phyloP scores from a whole-genome alignment of 2,113 vertebrate species.

The Chamaea fasciata region DNA sequence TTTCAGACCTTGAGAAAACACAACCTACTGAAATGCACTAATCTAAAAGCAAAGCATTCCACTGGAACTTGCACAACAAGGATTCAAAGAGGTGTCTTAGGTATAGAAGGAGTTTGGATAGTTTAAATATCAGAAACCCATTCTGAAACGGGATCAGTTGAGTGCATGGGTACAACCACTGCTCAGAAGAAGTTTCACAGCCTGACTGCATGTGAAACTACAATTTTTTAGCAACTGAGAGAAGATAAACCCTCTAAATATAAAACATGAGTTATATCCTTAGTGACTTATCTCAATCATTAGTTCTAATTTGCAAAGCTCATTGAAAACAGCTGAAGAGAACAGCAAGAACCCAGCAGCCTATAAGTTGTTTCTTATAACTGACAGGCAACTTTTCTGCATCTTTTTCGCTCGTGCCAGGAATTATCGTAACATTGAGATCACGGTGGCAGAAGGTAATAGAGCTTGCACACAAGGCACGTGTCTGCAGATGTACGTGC shows the following conservation, averaged over 20 bases:
- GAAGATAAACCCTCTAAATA: background rate
- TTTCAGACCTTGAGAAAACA: background rate
- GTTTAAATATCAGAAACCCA: background rate
- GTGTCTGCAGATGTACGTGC: background rate
- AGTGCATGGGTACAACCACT: background rate
- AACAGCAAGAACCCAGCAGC: background rate
- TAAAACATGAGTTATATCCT: background rate
- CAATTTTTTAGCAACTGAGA: background rate
- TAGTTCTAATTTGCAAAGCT: background rate
- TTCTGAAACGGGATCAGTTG: background rate
- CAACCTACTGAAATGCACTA: background rate
- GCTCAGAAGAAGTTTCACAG: background rate
- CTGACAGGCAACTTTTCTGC: background rate
- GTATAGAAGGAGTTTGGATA: background rate
- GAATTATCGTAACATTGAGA: background rate
- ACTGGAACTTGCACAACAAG: background rate
- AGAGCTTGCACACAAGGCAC: accelerated
- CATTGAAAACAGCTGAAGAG: background rate
- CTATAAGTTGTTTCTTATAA: background rate
- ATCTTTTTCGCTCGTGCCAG: background rate
- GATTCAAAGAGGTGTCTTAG: background rate
- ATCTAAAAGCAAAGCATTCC: background rate
- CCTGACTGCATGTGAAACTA: background rate
- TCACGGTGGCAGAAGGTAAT: background rate
- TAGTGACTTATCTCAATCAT: background rate